Base-by-base conservation (phyloP, 2,888 invertebrate species). In the Monoplex corrugatus region DNA sequence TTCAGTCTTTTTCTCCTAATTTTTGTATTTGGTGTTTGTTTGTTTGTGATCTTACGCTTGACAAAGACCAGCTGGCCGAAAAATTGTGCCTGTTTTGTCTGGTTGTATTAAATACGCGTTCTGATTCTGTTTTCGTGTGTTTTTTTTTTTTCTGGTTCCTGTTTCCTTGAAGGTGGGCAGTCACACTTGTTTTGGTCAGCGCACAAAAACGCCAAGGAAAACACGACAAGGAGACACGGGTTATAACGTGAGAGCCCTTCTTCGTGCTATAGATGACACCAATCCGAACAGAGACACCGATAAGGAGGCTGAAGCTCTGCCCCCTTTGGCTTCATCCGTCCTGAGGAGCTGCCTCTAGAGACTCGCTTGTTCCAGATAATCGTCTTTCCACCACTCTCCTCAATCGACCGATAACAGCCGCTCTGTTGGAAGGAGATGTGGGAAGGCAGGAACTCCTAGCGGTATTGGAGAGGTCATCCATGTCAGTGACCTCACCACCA, bases 381-480 rank as follows among this genome's bases (percentile, higher is more conserved):
- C 87, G 32, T 35, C 87, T 87, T 45, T 87, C 87, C 87, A 87
- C 87, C 75, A 87, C 87, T 45, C 75, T 87, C 19, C 87, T 32
- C 44, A 87, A 75, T 38, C 75, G 32, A 23, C 72, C 72, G 6
- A 87, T 72, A 23, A 87, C 75, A 23, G 72, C 87, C 35, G 75
- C 75, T 5, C 87, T 44, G 13, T 45, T 75, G 45, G 28, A 35
- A n/a, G 84, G 84, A 19, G 45, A 72, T n/a, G 44, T 75, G 16
- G 87, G 72, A 5, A 75, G 75, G 38, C 87, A 38, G 75, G 19
- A 44, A 38, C 87, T 72, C 40, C 45, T 45, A 35, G 5, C 45
- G 10, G 3, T 75, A 2, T n/a, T 19, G 5, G 38, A 19, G 19
- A 23, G 19, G 23, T 63, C 85, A 38, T 10, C 35, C 35, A 63